These are phyloP conservation scores for Sorex maritimensis DNA, from an alignment of 2,797 vertebrate genomes.

Conservation along the genomic window DNA sequence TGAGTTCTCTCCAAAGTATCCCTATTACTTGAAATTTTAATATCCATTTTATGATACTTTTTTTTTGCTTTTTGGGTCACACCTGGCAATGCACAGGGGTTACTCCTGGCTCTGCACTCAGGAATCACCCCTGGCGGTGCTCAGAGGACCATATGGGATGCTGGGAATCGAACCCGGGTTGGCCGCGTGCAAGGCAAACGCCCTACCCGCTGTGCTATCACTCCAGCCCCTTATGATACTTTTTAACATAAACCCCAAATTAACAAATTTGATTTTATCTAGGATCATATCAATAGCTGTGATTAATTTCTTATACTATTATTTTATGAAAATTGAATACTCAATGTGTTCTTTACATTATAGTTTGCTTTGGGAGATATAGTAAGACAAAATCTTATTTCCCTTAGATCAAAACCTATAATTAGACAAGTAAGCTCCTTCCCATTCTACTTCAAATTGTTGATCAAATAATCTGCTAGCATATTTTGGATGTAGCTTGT, in stretches of 20 bases:
- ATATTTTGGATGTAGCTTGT: neutral
- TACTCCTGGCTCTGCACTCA: too few relatives aligned
- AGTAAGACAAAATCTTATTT: neutral
- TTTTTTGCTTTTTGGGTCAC: too few relatives aligned
- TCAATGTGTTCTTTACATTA: neutral
- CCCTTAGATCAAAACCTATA: neutral
- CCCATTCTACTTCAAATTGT: constrained; percentile 22
- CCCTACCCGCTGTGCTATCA: too few relatives aligned
- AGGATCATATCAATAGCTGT: neutral
- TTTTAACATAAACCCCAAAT: constrained; percentile 37
- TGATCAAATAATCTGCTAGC: neutral
- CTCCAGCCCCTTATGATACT: too few relatives aligned
- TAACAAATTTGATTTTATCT: neutral
- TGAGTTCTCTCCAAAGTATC: too few relatives aligned
- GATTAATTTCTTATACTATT: constrained; percentile 45
- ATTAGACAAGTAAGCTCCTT: neutral
- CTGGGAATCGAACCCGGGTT: too few relatives aligned
- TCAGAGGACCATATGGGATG: too few relatives aligned
- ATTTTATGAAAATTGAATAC: neutral
- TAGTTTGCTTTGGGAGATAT: neutral
- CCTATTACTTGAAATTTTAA: too few relatives aligned
- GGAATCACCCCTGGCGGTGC: too few relatives aligned
- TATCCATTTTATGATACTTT: too few relatives aligned
- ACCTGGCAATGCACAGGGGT: too few relatives aligned
- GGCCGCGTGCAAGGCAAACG: too few relatives aligned